These are phyloP conservation scores for Sitophilus oryzae DNA, from an alignment of 1,140 invertebrate species.

Conservation along the genomic window DNA sequence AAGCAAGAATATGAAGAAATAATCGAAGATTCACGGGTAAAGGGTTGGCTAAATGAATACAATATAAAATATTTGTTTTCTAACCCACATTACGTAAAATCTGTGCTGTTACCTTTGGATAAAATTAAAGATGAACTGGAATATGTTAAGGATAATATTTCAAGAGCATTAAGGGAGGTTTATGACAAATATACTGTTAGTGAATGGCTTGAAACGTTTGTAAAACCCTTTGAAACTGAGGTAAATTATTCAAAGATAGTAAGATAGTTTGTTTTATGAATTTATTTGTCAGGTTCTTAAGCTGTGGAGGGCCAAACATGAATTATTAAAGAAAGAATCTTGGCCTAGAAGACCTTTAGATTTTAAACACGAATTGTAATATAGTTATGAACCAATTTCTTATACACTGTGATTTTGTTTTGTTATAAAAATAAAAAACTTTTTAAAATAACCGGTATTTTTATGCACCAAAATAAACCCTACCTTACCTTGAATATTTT, in stretches of 20 bases:
- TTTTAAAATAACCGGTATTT: too few species aligned
- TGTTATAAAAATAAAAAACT: too few species aligned
- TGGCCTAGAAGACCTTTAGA: slow-evolving; percentile 33
- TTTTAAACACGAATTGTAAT: background rate
- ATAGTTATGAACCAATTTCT: too few species aligned
- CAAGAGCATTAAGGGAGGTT: slow-evolving; percentile 58
- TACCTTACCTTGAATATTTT: too few species aligned
- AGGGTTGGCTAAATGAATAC: slow-evolving; percentile 71
- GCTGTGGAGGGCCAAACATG: slow-evolving; percentile 24
- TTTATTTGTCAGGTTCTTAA: slow-evolving; percentile 7
- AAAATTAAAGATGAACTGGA: slow-evolving; percentile 59
- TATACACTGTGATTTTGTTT: too few species aligned
- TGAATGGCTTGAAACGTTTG: slow-evolving; percentile 62
- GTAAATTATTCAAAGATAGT: slow-evolving; percentile 3
- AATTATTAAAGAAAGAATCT: slow-evolving; percentile 17
- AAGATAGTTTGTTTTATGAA: background rate
- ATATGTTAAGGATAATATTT: slow-evolving; percentile 53
- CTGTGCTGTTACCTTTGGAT: slow-evolving; percentile 45
- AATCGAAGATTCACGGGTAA: slow-evolving; percentile 29
- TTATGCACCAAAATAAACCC: too few species aligned
- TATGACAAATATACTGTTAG: slow-evolving; percentile 67
- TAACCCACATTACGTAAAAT: slow-evolving; percentile 50
- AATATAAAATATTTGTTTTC: slow-evolving; percentile 66
- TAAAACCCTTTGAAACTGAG: slow-evolving; percentile 28
- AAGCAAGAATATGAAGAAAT: slow-evolving; percentile 31